phyloP scores from a whole-genome alignment of 2,888 invertebrate species.

The Limnephilus auricula region DNA sequence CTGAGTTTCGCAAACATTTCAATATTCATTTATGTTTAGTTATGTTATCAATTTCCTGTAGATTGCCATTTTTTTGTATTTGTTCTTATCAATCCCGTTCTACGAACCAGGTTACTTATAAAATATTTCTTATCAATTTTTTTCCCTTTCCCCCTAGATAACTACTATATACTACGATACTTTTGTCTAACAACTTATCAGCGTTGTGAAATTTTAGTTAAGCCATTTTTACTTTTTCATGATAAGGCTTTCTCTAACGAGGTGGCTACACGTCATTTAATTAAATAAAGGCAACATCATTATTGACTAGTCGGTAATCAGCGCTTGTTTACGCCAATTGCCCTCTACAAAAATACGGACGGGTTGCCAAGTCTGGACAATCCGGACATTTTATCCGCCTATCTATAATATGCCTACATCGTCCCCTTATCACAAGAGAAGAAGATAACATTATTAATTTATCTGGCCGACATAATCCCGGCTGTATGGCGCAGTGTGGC shows the following conservation, averaged over 20 bases:
- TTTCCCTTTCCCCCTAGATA: too few relatives aligned
- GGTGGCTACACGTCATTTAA: neutral
- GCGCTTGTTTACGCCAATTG: neutral
- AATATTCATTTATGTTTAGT: too few relatives aligned
- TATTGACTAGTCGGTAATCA: neutral
- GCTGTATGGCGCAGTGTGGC: constrained; percentile 10
- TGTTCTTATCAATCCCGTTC: neutral
- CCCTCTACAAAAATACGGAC: neutral
- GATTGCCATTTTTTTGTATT: neutral
- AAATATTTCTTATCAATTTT: neutral
- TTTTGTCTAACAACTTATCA: too few relatives aligned
- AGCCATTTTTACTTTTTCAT: too few relatives aligned
- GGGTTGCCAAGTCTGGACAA: neutral
- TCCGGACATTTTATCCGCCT: neutral
- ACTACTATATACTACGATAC: too few relatives aligned
- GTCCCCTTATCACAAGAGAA: neutral
- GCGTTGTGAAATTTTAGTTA: too few relatives aligned
- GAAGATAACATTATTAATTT: neutral
- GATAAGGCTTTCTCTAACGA: too few relatives aligned
- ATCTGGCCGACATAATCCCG: neutral
- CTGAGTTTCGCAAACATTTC: too few relatives aligned
- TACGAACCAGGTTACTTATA: neutral
- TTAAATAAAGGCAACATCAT: neutral
- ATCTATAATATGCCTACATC: neutral
- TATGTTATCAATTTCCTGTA: too few relatives aligned